Percentiles rank a stretch among this genome's conserved stretches.
These are phyloP conservation scores for Drosophila baimaii DNA, from an alignment of 1,140 invertebrate genomes.

Conservation along the genomic window DNA sequence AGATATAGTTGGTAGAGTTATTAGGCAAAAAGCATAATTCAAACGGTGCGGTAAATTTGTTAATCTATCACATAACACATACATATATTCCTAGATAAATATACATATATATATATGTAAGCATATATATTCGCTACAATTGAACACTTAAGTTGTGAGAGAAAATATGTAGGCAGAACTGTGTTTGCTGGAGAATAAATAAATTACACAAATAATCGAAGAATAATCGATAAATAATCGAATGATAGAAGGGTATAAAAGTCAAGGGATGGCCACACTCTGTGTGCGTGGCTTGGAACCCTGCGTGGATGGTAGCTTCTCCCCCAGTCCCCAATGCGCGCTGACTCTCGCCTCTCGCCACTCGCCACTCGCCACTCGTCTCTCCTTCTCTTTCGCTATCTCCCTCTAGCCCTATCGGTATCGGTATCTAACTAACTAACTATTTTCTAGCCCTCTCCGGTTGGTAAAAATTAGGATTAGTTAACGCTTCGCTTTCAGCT, in stretches of 20 bases:
- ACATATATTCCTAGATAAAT: constrained; percentile 39
- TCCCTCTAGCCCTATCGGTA: constrained; percentile 35
- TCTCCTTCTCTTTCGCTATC: constrained; percentile 2
- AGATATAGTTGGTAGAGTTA: constrained; percentile 16
- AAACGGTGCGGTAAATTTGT: constrained; percentile 58
- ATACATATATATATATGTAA: constrained; percentile 13
- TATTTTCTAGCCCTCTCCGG: constrained; percentile 42
- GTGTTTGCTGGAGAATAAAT: constrained; percentile 42
- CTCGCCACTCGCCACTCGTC: neutral
- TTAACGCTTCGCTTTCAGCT: constrained; percentile 58
- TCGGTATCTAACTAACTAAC: constrained; percentile 38
- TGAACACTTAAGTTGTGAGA: constrained; percentile 70
- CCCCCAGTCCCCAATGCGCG: constrained; percentile 9
- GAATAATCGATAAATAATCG: constrained; percentile 11
- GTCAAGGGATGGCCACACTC: too few relatives aligned
- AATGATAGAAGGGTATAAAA: constrained; percentile 1
- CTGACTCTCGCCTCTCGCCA: constrained; percentile 6
- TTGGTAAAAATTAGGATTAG: constrained; percentile 57
- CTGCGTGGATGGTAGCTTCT: constrained; percentile 36
- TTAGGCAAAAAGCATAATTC: constrained; percentile 40
- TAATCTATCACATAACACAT: constrained; percentile 72
- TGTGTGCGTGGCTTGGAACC: constrained; percentile 2
- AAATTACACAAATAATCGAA: constrained; percentile 30
- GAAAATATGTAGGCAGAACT: constrained; percentile 48
- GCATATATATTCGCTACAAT: constrained; percentile 56